Base-by-base conservation (phyloP, 53 echinoderm and acorn worm species). In the Astropecten irregularis region DNA sequence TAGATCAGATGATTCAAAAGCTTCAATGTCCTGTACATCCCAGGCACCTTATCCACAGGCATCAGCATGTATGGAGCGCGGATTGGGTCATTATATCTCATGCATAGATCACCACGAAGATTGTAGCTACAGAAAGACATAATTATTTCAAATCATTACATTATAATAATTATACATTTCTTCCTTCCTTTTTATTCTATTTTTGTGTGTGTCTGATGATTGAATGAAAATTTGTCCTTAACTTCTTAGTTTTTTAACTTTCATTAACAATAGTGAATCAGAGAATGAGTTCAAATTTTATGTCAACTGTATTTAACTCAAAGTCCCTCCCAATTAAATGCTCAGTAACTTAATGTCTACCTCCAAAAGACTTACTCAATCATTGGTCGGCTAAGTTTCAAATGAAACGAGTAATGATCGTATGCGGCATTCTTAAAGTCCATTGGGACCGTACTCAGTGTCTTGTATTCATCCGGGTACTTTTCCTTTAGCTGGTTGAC, bases 331-430 rank as follows among this genome's bases (percentile, higher is more conserved):
- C n/a, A n/a, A n/a, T n/a, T n/a, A n/a, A n/a, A n/a, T n/a, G n/a
- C n/a, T n/a, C n/a, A n/a, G n/a, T n/a, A n/a, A n/a, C n/a, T n/a
- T n/a, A n/a, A n/a, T n/a, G n/a, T n/a, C n/a, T n/a, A n/a, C n/a
- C n/a, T n/a, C n/a, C n/a, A 9, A n/a, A n/a, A 50, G 25, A 83
- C 93, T 93, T 44, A 93, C 93, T 77, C 66, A 9, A 93, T 87
- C 32, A 90, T 76, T 14, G 93, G 90, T n/a, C 81, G 52, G 15
- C 87, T 76, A 27, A 19, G 48, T 63, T 90, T 84, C 37, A 65
- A 49, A 56, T 89, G 86, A 27, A 53, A 86, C 2, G 74, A 66
- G 30, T 70, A 62, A 13, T 56, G 63, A 56, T 91, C 91, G 4
- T 42, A 40, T 4, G 88, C 91, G 1, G 79, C 50, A 53, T 76